Percentiles rank a stretch among this genome's conserved stretches.
Evolutionary conservation across 2,113 vertebrate species (phyloP).

Genomic region (Myotis brandtii): DNA sequence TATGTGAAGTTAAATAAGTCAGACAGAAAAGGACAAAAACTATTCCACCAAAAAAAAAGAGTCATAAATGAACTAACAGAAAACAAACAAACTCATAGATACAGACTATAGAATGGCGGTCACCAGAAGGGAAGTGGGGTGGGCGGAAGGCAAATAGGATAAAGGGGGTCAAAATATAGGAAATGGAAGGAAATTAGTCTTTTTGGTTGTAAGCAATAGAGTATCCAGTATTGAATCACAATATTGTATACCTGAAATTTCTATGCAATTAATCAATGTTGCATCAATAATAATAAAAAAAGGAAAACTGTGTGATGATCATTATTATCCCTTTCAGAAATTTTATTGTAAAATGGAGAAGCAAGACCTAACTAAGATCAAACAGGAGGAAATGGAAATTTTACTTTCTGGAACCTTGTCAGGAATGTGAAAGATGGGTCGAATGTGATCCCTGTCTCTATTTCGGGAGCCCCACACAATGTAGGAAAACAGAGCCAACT

Average conservation of each 20-base stretch:
- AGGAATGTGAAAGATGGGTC: not conserved
- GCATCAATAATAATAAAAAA: not conserved
- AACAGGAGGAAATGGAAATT: not conserved
- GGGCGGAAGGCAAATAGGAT: not conserved
- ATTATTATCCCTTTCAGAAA: not conserved
- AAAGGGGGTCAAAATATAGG: not conserved
- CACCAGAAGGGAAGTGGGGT: not conserved
- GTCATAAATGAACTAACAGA: not conserved
- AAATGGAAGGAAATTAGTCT: not conserved
- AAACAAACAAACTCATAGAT: not conserved
- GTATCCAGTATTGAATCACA: not conserved
- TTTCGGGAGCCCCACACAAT: not conserved
- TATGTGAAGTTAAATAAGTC: not conserved
- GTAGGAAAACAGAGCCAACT: constrained; percentile 56
- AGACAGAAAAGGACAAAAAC: not conserved
- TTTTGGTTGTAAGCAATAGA: not conserved
- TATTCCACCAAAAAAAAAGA: not conserved
- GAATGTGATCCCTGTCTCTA: not conserved
- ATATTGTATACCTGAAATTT: not conserved
- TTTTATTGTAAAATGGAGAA: constrained; percentile 30
- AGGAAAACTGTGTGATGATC: not conserved
- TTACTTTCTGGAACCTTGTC: not conserved
- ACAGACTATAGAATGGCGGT: not conserved
- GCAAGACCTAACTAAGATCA: not conserved
- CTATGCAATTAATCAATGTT: not conserved